Percentiles rank a stretch among this genome's conserved stretches.
Conservation (phyloP, 2,888 invertebrate species). For the Philonicus albiceps region DNA sequence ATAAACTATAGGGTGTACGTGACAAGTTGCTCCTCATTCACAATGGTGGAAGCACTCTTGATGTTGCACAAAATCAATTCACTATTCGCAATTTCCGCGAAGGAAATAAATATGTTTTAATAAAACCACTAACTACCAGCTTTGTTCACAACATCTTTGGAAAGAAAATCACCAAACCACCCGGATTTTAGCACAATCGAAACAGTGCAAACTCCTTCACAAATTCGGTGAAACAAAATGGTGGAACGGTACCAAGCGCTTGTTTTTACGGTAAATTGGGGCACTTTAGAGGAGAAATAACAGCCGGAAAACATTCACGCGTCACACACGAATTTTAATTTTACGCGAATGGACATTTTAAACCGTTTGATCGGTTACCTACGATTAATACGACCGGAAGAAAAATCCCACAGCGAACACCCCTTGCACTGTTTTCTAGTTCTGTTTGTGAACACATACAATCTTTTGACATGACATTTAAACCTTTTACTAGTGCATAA, state of each 20-base stretch:
- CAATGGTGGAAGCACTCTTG: neutral
- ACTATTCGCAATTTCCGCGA: neutral
- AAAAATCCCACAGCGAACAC: neutral
- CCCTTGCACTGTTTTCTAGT: neutral
- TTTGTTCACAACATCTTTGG: neutral
- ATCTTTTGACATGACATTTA: neutral
- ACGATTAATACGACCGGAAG: neutral
- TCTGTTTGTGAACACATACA: constrained; percentile 4
- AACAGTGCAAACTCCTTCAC: neutral
- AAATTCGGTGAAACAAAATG: constrained; percentile 2
- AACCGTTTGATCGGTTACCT: neutral
- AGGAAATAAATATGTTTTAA: neutral
- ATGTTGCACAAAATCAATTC: constrained; percentile 19
- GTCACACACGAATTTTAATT: neutral
- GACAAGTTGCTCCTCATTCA: constrained; percentile 31
- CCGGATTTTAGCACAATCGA: neutral
- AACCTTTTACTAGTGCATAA: neutral
- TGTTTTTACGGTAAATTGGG: neutral
- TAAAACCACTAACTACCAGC: neutral
- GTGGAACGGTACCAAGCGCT: neutral
- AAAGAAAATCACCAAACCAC: neutral
- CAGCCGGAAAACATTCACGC: neutral
- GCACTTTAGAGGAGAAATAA: neutral
- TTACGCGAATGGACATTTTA: neutral
- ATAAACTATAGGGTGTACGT: constrained; percentile 44